Conservation (phyloP, 1,140 invertebrate species). For the Drosophila pseudoobscura region DNA sequence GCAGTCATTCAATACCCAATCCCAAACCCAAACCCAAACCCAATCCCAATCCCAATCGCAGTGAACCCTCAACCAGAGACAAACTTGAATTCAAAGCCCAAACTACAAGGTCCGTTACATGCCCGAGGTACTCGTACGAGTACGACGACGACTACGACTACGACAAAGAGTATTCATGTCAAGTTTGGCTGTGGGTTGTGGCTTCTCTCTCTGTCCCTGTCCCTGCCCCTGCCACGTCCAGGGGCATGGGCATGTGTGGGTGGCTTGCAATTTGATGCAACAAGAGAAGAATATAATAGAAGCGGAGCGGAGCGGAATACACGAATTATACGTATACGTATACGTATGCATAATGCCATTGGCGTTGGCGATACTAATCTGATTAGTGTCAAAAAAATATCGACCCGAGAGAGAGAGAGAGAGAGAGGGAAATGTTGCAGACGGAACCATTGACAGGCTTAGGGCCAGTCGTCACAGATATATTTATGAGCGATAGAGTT, state of each 20-base stretch:
- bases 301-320: conserved; percentile 18
- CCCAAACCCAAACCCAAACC: conserved; percentile 23
- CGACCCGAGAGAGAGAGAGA: conserved; percentile 8
- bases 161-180: conserved; percentile 46
- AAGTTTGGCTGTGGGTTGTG: conserved; percentile 51
- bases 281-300: conserved; percentile 52
- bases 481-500: conserved; percentile 49
- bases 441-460: conserved; percentile 48
- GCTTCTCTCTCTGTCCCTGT: conserved; percentile 8
- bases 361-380: conserved; percentile 82
- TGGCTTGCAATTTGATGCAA: conserved; percentile 80
- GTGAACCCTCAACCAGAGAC: conserved; percentile 5
- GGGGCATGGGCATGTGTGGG: conserved; percentile 29
- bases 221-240: conserved; percentile 1
- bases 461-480: conserved; percentile 30
- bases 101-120: conserved; percentile 68
- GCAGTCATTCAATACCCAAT: conserved; percentile 69
- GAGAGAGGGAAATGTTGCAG: conserved; percentile 44
- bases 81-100: conserved; percentile 27
- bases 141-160: neutral
- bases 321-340: conserved; percentile 39
- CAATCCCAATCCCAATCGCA: conserved; percentile 18
- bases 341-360: conserved; percentile 63
- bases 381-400: conserved; percentile 79
- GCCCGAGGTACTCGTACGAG: conserved; percentile 9